A percentile compares a stretch with the other conserved stretches of the same genome.
Evolutionary conservation across 2,888 invertebrate species (phyloP).

Genomic region (Beris chalybata): DNA sequence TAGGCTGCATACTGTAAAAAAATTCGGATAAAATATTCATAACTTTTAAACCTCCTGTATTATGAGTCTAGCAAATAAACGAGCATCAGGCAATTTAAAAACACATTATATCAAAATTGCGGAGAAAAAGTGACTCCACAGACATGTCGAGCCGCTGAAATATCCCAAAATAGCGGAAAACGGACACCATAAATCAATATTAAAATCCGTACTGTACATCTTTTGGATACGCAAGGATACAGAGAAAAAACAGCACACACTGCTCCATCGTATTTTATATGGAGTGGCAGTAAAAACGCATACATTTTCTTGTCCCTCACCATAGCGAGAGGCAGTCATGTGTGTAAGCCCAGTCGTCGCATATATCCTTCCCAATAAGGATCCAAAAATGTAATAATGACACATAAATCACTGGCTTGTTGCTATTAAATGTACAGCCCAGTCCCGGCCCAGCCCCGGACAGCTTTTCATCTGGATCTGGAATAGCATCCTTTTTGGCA

Average conservation of each 20-base stretch:
- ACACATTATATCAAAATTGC: conserved; percentile 30
- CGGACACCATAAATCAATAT: conserved; percentile 40
- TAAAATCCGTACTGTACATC: conserved; percentile 38
- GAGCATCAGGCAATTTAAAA: conserved; percentile 30
- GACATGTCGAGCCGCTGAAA: conserved; percentile 13
- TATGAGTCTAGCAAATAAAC: conserved; percentile 1
- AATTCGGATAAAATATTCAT: no score
- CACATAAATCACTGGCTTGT: conserved; percentile 39
- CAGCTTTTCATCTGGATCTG: conserved; percentile 9
- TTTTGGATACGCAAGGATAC: conserved; percentile 20
- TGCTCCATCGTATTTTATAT: conserved; percentile 27
- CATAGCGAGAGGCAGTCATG: conserved; percentile 14
- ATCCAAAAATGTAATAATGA: conserved; percentile 40
- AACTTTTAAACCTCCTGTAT: no score
- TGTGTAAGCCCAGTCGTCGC: conserved; percentile 17
- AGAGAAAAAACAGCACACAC: conserved; percentile 24
- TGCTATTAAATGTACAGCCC: conserved; percentile 29
- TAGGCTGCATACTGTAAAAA: no score
- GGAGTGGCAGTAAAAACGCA: conserved; percentile 25
- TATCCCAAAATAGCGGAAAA: conserved; percentile 34
- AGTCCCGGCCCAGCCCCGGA: neutral
- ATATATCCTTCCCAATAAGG: conserved; percentile 37
- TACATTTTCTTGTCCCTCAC: neutral
- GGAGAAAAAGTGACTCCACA: conserved; percentile 11
- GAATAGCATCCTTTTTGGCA: no score